Evolutionary conservation across 2,797 vertebrate species (phyloP).

Genomic region (Amblyraja radiata): DNA sequence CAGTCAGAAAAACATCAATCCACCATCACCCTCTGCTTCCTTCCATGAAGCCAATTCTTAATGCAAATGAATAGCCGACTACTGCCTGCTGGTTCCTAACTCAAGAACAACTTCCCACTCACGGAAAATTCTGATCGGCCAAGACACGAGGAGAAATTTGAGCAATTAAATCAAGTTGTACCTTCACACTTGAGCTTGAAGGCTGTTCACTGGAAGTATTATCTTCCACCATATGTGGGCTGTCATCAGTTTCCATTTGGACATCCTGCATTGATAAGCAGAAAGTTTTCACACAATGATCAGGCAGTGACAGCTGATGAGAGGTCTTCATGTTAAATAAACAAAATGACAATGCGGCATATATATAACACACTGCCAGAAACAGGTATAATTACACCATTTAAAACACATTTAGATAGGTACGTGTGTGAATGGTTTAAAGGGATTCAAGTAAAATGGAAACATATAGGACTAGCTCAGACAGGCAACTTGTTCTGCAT

Average conservation of each 20-base stretch:
- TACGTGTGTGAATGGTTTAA: no score
- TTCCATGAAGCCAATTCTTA: background rate
- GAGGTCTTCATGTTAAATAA: background rate
- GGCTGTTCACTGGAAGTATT: background rate
- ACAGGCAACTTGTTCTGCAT: no score
- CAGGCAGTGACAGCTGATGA: background rate
- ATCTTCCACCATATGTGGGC: background rate
- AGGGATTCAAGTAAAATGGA: no score
- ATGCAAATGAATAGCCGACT: background rate
- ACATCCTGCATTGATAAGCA: background rate
- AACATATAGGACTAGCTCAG: no score
- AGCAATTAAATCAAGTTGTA: background rate
- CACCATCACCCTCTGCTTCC: no score
- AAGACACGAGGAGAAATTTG: background rate
- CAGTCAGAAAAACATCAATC: no score
- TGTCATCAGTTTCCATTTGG: background rate
- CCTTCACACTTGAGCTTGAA: background rate
- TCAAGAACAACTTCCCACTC: background rate
- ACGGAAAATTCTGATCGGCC: background rate
- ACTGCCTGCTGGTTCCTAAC: background rate
- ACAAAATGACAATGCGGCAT: no score
- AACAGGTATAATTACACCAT: no score
- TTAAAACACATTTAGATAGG: no score
- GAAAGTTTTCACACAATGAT: background rate
- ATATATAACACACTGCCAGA: no score